phyloP scores from a whole-genome alignment of 2,113 vertebrate species.

The Syngnathus floridae region DNA sequence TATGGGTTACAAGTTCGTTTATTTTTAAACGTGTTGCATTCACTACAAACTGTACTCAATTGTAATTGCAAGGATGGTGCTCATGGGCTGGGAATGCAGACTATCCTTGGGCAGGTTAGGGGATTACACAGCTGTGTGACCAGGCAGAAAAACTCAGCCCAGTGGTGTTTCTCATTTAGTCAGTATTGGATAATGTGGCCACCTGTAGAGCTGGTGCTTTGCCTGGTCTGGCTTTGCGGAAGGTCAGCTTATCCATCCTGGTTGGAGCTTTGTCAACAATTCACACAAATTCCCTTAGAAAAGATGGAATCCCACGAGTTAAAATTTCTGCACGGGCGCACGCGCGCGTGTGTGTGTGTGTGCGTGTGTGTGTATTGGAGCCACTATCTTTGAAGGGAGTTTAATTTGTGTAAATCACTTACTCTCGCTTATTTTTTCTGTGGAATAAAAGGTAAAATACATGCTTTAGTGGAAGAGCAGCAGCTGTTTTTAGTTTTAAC shows the following conservation, averaged over 20 bases:
- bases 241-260: slow-evolving; percentile 15
- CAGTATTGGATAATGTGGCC: slow-evolving; percentile 26
- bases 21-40: too few relatives aligned
- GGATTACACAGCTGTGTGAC: slow-evolving; percentile 8
- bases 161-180: slow-evolving; percentile 14
- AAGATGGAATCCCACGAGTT: slow-evolving; percentile 4
- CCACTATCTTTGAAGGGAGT: too few relatives aligned
- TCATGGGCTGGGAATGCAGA: slow-evolving; percentile 19
- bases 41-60: background rate
- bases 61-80: slow-evolving; percentile 3
- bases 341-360: too few relatives aligned
- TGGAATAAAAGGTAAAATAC: too few relatives aligned
- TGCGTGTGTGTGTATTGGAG: too few relatives aligned
- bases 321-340: too few relatives aligned
- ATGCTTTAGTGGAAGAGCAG: too few relatives aligned
- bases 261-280: slow-evolving; percentile 23
- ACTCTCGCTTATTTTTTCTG: too few relatives aligned
- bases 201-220: slow-evolving; percentile 16
- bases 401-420: too few relatives aligned
- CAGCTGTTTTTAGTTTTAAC: too few relatives aligned
- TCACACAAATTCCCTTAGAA: slow-evolving; percentile 16
- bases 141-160: slow-evolving; percentile 24
- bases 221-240: slow-evolving; percentile 10
- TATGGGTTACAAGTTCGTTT: too few relatives aligned
- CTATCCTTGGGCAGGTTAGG: slow-evolving; percentile 10